Percentiles rank a stretch among this genome's conserved stretches.
Evolutionary conservation across 2,888 invertebrate species (phyloP).

Genomic region (Hirtodrosophila confusa): DNA sequence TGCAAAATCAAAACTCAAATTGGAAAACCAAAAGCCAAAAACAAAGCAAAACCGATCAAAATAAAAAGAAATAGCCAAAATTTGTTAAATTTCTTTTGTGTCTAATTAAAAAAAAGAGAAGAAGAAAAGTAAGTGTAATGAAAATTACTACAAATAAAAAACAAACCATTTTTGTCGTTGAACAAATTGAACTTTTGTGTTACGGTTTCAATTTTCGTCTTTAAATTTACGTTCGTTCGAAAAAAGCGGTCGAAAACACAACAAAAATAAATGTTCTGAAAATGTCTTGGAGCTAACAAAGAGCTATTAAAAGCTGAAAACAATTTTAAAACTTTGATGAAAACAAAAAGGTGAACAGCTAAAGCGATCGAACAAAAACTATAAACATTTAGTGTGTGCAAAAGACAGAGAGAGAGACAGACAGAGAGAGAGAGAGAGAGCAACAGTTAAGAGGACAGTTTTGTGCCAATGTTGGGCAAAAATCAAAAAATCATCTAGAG

Average conservation of each 20-base stretch:
- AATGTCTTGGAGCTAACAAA: constrained; percentile 45
- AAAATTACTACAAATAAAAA: constrained; percentile 28
- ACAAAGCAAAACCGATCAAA: constrained; percentile 36
- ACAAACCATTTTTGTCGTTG: constrained; percentile 47
- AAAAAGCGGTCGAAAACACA: constrained; percentile 47
- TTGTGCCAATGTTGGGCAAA: constrained; percentile 44
- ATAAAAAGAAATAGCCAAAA: constrained; percentile 77
- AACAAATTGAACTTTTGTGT: constrained; percentile 64
- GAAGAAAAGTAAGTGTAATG: constrained; percentile 18
- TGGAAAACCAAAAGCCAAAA: constrained; percentile 60
- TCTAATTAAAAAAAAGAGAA: constrained; percentile 35
- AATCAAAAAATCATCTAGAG: constrained; percentile 20
- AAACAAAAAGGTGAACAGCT: constrained; percentile 51
- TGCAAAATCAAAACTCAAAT: constrained; percentile 61
- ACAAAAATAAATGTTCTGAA: constrained; percentile 56
- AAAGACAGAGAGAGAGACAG: neutral
- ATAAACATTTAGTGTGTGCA: constrained; percentile 30
- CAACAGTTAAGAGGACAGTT: constrained; percentile 13
- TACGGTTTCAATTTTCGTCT: constrained; percentile 75
- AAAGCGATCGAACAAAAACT: constrained; percentile 30
- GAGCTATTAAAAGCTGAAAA: constrained; percentile 37
- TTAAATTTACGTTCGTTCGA: constrained; percentile 72
- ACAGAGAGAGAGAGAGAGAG: neutral
- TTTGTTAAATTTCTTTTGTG: constrained; percentile 76
- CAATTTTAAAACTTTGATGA: constrained; percentile 60